phyloP scores from a whole-genome alignment of 2,888 invertebrate genomes.

The Anoncus sp. region DNA sequence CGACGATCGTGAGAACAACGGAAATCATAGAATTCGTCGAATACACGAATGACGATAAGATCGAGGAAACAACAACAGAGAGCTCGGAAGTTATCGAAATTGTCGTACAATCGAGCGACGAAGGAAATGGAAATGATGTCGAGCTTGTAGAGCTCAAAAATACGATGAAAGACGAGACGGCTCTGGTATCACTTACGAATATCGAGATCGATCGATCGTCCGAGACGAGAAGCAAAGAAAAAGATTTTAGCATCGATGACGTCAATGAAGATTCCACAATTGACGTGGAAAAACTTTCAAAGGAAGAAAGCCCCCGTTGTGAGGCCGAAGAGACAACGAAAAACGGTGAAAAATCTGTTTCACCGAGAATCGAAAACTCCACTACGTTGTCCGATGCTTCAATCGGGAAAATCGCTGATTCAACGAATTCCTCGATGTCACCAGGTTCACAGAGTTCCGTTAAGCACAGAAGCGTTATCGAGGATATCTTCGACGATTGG shows the following conservation, averaged over 20 bases:
- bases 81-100: conserved; percentile 12
- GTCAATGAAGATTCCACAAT: background rate
- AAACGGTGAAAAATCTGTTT: conserved; percentile 16
- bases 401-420: conserved; percentile 6
- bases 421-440: background rate
- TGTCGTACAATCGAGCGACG: conserved; percentile 15
- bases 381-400: background rate
- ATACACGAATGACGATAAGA: conserved; percentile 22
- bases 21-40: conserved; percentile 64
- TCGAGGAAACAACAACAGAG: background rate
- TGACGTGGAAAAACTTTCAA: conserved; percentile 11
- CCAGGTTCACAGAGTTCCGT: background rate
- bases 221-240: too few species aligned
- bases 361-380: background rate
- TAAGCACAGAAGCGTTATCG: conserved; percentile 78
- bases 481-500: conserved; percentile 82
- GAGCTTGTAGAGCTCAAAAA: background rate
- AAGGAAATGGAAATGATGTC: background rate
- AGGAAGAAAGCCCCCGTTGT: background rate
- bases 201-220: too few species aligned
- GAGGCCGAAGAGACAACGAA: background rate
- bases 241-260: too few species aligned
- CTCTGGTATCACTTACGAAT: background rate
- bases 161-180: background rate
- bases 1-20: conserved; percentile 44